Evolutionary conservation across 2,888 invertebrate species (phyloP).

Genomic region (Cataglyphis albicans): DNA sequence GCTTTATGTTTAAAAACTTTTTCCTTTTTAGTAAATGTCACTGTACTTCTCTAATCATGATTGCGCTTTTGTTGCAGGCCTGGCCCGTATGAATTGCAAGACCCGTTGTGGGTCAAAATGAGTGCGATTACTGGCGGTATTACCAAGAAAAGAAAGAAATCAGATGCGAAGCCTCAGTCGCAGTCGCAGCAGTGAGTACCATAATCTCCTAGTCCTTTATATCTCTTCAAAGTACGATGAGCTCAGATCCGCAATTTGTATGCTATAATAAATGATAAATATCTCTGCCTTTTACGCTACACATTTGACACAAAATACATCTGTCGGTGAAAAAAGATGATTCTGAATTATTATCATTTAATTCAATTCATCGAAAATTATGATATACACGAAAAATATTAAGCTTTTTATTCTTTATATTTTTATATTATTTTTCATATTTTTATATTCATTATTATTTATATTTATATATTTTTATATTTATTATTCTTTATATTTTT

Average conservation of each 20-base stretch:
- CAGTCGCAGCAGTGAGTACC: conserved; percentile 87
- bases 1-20: neutral
- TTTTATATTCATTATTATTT: too few species aligned
- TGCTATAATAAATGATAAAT: conserved; percentile 3
- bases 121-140: conserved; percentile 90
- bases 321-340: neutral
- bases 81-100: conserved; percentile 96
- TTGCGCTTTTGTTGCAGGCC: conserved; percentile 89
- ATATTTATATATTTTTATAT: too few species aligned
- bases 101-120: conserved; percentile 95
- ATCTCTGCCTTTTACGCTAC: neutral
- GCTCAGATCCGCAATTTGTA: conserved; percentile 17
- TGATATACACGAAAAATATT: neutral
- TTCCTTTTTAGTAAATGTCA: neutral
- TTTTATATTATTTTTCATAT: neutral
- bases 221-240: neutral
- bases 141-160: conserved; percentile 89
- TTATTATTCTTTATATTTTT: neutral
- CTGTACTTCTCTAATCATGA: conserved; percentile 6
- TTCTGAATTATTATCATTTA: neutral
- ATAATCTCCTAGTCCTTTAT: conserved; percentile 22
- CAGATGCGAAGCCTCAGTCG: conserved; percentile 89
- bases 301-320: neutral
- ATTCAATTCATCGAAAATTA: conserved; percentile 5
- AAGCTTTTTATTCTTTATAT: neutral